These are phyloP conservation scores for Colossoma macropomum DNA, from an alignment of 2,113 vertebrate species.

Conservation along the genomic window DNA sequence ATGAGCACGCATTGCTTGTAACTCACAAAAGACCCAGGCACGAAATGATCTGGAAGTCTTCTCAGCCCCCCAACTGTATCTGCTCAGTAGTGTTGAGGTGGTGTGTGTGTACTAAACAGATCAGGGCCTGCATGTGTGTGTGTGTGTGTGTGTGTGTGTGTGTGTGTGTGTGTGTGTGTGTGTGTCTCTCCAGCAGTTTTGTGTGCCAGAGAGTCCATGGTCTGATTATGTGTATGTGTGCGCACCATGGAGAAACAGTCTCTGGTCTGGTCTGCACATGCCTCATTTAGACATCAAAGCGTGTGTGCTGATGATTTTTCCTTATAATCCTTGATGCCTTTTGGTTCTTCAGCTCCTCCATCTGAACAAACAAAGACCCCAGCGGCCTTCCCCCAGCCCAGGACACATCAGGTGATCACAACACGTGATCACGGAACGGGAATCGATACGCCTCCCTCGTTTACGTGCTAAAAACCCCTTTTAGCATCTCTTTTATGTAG, in stretches of 20 bases:
- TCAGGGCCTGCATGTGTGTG: background rate
- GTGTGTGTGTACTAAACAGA: constrained; percentile 15
- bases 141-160: constrained; percentile 8
- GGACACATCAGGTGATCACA: constrained; percentile 78
- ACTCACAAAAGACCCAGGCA: no score
- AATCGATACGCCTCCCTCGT: constrained; percentile 75
- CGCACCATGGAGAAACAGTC: constrained; percentile 9
- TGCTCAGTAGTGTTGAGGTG: constrained; percentile 63
- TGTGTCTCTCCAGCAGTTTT: background rate
- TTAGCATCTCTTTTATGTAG: constrained; percentile 78
- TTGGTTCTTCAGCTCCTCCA: constrained; percentile 81
- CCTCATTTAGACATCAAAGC: constrained; percentile 91
- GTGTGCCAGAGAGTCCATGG: constrained; percentile 22
- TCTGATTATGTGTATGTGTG: background rate
- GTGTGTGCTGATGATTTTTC: constrained; percentile 81
- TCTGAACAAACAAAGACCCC: constrained; percentile 86
- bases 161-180: constrained; percentile 14
- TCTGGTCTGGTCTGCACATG: constrained; percentile 84
- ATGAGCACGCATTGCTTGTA: no score
- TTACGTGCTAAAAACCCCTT: constrained; percentile 74
- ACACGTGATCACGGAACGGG: constrained; percentile 60
- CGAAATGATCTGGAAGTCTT: constrained; percentile 77
- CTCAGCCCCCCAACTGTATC: constrained; percentile 70
- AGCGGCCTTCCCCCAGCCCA: constrained; percentile 73
- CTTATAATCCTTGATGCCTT: constrained; percentile 76